A percentile compares a stretch with the other conserved stretches of the same genome.
These are phyloP conservation scores for Megaleporinus macrocephalus DNA, from an alignment of 2,113 vertebrate genomes.

Conservation along the genomic window DNA sequence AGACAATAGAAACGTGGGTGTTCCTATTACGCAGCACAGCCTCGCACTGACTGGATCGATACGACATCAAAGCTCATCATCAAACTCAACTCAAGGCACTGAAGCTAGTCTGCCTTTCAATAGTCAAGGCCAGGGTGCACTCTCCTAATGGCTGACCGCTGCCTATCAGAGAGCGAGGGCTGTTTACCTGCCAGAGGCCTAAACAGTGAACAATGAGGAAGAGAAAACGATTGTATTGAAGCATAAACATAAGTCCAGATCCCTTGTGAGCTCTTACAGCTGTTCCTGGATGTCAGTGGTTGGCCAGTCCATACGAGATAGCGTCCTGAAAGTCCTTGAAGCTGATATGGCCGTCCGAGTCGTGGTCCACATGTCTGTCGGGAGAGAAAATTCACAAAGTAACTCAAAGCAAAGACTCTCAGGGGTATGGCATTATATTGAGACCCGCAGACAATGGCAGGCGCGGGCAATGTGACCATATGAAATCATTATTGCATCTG, in stretches of 20 bases:
- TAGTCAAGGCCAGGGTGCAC: constrained; percentile 31
- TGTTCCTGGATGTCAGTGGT: constrained; percentile 40
- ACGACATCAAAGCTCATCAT: constrained; percentile 52
- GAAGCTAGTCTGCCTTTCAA: constrained; percentile 31
- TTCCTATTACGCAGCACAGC: constrained; percentile 27
- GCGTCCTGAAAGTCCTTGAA: constrained; percentile 83
- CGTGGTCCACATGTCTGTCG: constrained; percentile 78
- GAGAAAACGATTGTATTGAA: background rate
- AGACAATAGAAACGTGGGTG: constrained; percentile 31
- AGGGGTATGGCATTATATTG: too few relatives aligned
- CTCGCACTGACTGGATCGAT: constrained; percentile 33
- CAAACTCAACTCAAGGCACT: constrained; percentile 30
- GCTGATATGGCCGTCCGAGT: constrained; percentile 78
- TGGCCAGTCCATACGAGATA: constrained; percentile 68
- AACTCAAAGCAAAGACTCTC: too few relatives aligned
- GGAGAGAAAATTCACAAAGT: constrained; percentile 51
- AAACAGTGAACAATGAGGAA: background rate
- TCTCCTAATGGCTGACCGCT: constrained; percentile 11
- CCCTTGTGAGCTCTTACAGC: background rate
- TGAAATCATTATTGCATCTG: too few relatives aligned
- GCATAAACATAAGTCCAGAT: background rate
- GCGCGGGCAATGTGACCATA: too few relatives aligned
- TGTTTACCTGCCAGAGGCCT: background rate
- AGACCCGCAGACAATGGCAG: too few relatives aligned
- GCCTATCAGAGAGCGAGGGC: background rate